A percentile compares a stretch with the other conserved stretches of the same genome.
phyloP scores from a whole-genome alignment of 1,140 invertebrate genomes.

The Rhyacophila brunnea region DNA sequence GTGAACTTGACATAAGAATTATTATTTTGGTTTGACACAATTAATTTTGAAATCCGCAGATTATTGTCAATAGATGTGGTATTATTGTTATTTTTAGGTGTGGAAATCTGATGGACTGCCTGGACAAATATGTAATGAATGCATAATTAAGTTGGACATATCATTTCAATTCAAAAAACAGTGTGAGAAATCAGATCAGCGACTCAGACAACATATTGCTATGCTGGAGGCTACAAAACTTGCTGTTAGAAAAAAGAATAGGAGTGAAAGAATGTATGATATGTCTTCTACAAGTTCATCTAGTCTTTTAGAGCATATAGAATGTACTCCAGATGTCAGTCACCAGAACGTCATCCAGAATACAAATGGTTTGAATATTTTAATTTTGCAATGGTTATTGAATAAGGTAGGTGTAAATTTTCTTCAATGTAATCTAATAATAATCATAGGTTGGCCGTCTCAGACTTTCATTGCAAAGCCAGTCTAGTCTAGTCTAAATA shows the following conservation, averaged over 20 bases:
- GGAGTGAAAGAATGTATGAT: constrained; percentile 6
- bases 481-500: too few relatives aligned
- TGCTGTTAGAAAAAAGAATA: constrained; percentile 14
- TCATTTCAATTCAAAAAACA: constrained; percentile 34
- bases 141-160: constrained; percentile 32
- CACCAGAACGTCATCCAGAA: constrained; percentile 10
- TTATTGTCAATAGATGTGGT: not conserved
- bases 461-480: too few relatives aligned
- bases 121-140: constrained; percentile 31
- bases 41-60: not conserved
- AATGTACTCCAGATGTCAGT: constrained; percentile 18
- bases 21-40: not conserved
- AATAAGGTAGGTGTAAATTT: too few relatives aligned
- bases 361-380: constrained; percentile 6
- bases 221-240: constrained; percentile 15
- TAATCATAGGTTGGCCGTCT: too few relatives aligned
- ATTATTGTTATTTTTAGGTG: constrained; percentile 12
- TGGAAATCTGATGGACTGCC: constrained; percentile 32
- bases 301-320: constrained; percentile 14
- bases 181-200: constrained; percentile 28
- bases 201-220: constrained; percentile 18
- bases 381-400: too few relatives aligned
- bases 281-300: constrained; percentile 8
- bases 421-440: too few relatives aligned
- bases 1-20: constrained; percentile 6